Evolutionary conservation across 1,140 invertebrate genomes (phyloP).

Genomic region (Megathymus violae): DNA sequence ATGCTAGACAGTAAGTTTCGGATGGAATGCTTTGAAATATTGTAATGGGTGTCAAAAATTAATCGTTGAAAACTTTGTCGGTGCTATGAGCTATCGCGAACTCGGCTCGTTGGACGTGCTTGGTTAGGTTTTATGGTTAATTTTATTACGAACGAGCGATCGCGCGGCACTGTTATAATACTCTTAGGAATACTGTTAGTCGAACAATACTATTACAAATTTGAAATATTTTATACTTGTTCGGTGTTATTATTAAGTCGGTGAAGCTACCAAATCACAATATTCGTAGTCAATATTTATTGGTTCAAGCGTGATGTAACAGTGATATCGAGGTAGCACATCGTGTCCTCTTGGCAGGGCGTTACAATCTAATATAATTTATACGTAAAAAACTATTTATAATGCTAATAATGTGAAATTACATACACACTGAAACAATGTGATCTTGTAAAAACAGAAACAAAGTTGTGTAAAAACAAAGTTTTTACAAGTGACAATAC

Average conservation of each 20-base stretch:
- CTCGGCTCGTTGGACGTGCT: slow-evolving; percentile 58
- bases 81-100: slow-evolving; percentile 58
- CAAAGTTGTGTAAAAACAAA: too few species aligned
- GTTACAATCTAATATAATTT: too few species aligned
- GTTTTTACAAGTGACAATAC: too few species aligned
- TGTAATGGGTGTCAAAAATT: slow-evolving; percentile 64
- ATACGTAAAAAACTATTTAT: too few species aligned
- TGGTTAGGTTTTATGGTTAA: slow-evolving; percentile 61
- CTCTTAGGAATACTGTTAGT: slow-evolving; percentile 20
- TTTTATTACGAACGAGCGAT: slow-evolving; percentile 51
- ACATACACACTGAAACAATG: too few species aligned
- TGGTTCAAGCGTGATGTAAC: too few species aligned
- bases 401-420: too few species aligned
- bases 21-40: slow-evolving; percentile 48
- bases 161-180: slow-evolving; percentile 30
- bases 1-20: slow-evolving; percentile 25
- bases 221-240: slow-evolving; percentile 4
- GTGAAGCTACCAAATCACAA: too few species aligned
- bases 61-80: slow-evolving; percentile 48
- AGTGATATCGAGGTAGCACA: too few species aligned
- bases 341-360: too few species aligned
- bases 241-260: slow-evolving; percentile 7
- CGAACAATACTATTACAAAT: not conserved
- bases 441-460: too few species aligned
- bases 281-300: too few species aligned